Base-by-base conservation (phyloP, 2,113 vertebrate species). In the Taxidea taxus region DNA sequence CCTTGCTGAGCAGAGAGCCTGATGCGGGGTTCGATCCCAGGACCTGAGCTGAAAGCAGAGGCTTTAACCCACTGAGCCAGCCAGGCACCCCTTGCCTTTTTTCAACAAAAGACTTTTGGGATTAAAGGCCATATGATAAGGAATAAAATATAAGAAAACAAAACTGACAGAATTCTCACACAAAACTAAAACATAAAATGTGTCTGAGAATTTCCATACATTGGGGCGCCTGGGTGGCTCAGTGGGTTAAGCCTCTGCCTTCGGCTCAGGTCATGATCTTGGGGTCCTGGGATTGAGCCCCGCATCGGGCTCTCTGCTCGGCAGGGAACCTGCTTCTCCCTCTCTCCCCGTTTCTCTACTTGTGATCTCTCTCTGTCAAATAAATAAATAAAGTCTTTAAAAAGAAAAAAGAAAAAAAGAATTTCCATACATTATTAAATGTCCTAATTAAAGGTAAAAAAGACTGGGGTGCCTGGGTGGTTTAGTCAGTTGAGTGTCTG, bases 121-220 rank as follows among this genome's bases (percentile, higher is more conserved):
- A 74, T 54, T 92, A 91, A 97, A 87, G 34, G 31, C 51, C 83
- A 64, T 44, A 51, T 4, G 51, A 80, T 21, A 78, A 85, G 5
- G 20, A 39, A 44, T 58, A 78, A 47, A 74, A 10, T 4, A 70
- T 39, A 77, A 92, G 31, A 89, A 97, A 85, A 97, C 34, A 34
- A 16, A 90, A 87, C 1, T 49, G 93, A 87, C 72, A 96, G 70
- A 93, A 82, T 86, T 91, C 54, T 92, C 54, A 92, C 5, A 34
- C 37, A 93, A 87, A 20, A 95, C 39, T 83, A 66, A 86, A 97
- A 92, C 25, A 68, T 51, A 87, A 95, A 96, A 85, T 0, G 11
- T 54, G 18, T 54, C 54, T 58, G 88, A 42, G 56, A 92, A 77
- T 72, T 86, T 95, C 47, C 16, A 78, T 56, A 66, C 15, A 27